Conservation (phyloP, 2,113 vertebrate genomes). For the Uria aalge region DNA sequence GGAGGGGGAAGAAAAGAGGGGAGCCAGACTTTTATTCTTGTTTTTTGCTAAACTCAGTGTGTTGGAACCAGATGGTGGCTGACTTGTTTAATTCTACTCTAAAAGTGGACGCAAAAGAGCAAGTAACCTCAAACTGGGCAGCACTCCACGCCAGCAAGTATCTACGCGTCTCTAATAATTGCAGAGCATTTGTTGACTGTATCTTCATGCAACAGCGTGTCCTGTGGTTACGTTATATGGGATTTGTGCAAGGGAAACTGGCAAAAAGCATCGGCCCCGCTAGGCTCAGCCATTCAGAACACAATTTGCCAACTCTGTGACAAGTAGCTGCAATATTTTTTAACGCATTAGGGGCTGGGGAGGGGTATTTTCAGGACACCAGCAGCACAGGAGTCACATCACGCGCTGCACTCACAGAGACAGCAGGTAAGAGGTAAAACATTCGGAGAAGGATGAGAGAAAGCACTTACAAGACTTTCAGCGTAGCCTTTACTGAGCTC, state of each 20-base stretch:
- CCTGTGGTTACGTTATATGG: neutral
- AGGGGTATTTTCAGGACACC: neutral
- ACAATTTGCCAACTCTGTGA: neutral
- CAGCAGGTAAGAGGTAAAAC: neutral
- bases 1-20: neutral
- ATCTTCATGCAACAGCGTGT: neutral
- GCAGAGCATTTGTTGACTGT: neutral
- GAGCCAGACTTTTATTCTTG: neutral
- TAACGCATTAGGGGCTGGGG: neutral
- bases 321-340: accelerated
- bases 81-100: neutral
- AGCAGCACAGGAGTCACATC: neutral
- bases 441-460: accelerated
- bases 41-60: neutral
- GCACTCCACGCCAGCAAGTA: neutral
- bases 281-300: neutral
- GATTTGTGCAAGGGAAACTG: neutral
- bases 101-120: neutral
- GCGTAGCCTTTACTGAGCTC: neutral
- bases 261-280: neutral
- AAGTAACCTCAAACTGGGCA: neutral
- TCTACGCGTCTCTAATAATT: neutral
- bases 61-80: neutral
- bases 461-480: neutral
- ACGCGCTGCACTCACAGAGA: neutral